Evolutionary conservation across 2,888 invertebrate species (phyloP), one percentile per base, ranked within the genome.

Genomic region (Azorinus chamasolen): DNA sequence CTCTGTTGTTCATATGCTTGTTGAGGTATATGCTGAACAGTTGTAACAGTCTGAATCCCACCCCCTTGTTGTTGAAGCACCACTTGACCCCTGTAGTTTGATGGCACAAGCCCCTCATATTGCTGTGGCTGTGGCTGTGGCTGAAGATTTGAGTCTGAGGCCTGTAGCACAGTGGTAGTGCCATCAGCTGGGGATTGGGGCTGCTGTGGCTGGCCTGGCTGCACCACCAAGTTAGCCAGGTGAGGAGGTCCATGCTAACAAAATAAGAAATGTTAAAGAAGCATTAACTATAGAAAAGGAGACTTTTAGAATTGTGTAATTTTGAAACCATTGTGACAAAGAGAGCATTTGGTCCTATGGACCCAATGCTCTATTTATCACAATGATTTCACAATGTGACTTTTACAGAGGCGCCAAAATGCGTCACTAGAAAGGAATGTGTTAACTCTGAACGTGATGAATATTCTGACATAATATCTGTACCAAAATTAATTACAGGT

Each of bases 171-270:
- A 48, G 62, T 41, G 32, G 43, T 18, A 45, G 65, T 6, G 18
- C 25, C n/a, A 48, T 51, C 5, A 63, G 64, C 25, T 53, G 59
- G 18, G 32, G 72, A 14, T 25, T 51, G 27, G 59, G 66, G 62
- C 25, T 62, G 74, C n/a, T 62, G 75, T n/a, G 22, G 51, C 39
- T 85, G 85, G 27, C 86, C 84, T 12, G 85, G 81, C 53, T 86
- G 85, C 10, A 87, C 85, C 54, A 91, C 88, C 54, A 91, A 75
- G 63, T 91, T 91, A n/a, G 90, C 87, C 45, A 91, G 78, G 64
- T 91, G 91, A 27, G 90, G 90, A 8, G 91, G 91, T 2, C 91
- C 91, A 84, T 91, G 91, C 92, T 91, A 81, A 24, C n/a, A 88
- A 80, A 14, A 61, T 18, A 41, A 6, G 32, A 32, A 32, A 32